Base-by-base conservation (phyloP, 2,888 invertebrate genomes). In the Lasioglossum pauxillum region DNA sequence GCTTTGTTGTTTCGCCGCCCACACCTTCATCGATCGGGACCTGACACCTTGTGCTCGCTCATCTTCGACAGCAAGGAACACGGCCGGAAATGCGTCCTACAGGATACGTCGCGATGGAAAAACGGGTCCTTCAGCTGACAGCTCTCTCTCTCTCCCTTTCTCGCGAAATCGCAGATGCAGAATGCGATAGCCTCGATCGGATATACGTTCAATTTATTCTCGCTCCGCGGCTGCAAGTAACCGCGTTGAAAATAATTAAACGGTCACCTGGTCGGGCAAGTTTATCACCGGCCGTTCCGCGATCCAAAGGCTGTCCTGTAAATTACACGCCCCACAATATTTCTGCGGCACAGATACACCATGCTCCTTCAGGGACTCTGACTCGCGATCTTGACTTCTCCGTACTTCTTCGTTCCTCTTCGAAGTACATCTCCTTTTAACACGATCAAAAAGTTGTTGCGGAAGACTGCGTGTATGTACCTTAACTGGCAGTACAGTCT, bases 1-100 rank as follows among this genome's bases (percentile, higher is more conserved):
- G 80, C 85, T 87, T 91, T 88, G 90, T 91, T 86, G 81, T 84
- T 83, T 83, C 79, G 79, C 89, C 91, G 87, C 90, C 91, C 84
- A 87, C 90, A 84, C 87, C 85, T 90, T 84, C 85, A 90, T 90
- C 91, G 90, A 89, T 91, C 89, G 84, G 31, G 19, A 49, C 49
- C 75, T 75, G 57, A 75, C 75, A 83, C 81, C 57, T 78, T 83
- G 38, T 41, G 74, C 75, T 80, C 75, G 72, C 86, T 90, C 90
- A 89, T 90, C 86, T 89, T 88, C 88, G 88, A 90, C 86, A 89
- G 78, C 73, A 74, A 49, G 82, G 81, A 82, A 31, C 31, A n/a
- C 14, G 27, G 60, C 31, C 60, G 60, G 60, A 64, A 64, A 31
- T 64, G 83, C 77, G 86, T 53, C 23, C 23, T 53, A 23, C 8